Base-by-base conservation (phyloP, 2,113 vertebrate genomes). In the Turnix velox region DNA sequence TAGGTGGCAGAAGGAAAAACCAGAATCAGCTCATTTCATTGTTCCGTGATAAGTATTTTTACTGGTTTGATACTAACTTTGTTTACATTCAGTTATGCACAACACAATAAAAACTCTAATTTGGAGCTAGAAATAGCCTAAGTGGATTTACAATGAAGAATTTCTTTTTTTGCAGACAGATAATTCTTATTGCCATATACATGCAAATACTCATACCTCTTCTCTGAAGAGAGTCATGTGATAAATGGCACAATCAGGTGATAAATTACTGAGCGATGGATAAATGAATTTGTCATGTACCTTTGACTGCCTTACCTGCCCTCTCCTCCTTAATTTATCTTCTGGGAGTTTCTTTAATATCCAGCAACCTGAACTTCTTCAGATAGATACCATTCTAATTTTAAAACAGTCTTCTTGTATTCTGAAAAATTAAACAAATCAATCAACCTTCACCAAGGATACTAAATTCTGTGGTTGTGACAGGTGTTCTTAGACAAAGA, bases 1-100 rank as follows among this genome's bases (percentile, higher is more conserved):
- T 95, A 97, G 95, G 97, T 97, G 89, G 88, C 39, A 91, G 74
- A 94, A 93, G 39, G 45, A 37, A 30, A 30, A 67, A 77, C 83
- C 28, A 52, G 57, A 93, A 80, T 51, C 75, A 93, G 55, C 42
- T 90, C 83, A 10, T 86, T 96, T 95, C 88, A 88, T 96, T 95
- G 88, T 96, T 98, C 97, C 96, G 72, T 82, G 48, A 93, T 93
- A 96, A 98, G 30, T 94, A 96, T 90, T 96, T 96, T 96, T 97
- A 71, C 67, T 96, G 78, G 92, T 92, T 98, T 96, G 94, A 96
- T 97, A 96, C 88, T 97, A 97, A 97, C 94, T 97, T 93, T 92
- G 90, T 98, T 97, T 97, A 88, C 71, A 95, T 96, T 97, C 96
- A 95, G 73, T 97, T 97, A 95, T 91, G 97, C 83, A 37, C 92